Conservation (phyloP, 1,140 invertebrate species). For the Pseudomyrmex flavicornis region DNA sequence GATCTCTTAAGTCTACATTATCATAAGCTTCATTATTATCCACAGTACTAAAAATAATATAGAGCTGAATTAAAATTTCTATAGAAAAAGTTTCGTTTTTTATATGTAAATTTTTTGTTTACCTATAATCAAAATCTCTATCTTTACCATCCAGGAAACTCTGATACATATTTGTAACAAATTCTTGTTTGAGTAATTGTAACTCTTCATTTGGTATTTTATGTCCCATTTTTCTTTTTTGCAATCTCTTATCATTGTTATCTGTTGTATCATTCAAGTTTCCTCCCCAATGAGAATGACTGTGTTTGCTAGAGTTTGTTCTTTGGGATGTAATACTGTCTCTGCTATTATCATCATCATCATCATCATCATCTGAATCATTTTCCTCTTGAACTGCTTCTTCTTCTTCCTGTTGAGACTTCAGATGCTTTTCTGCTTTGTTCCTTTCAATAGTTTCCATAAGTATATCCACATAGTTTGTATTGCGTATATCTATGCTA, state of each 20-base stretch:
- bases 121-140: constrained; percentile 93
- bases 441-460: constrained; percentile 89
- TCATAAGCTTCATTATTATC: constrained; percentile 93
- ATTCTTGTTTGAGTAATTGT: constrained; percentile 92
- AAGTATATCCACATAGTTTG: constrained; percentile 89
- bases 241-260: constrained; percentile 25
- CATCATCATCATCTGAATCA: constrained; percentile 80
- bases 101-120: constrained; percentile 27
- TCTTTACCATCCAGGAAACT: constrained; percentile 95
- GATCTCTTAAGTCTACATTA: constrained; percentile 88
- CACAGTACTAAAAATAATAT: constrained; percentile 84
- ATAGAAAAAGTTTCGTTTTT: background rate
- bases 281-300: constrained; percentile 62
- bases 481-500: constrained; percentile 85
- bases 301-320: constrained; percentile 19
- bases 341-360: constrained; percentile 75
- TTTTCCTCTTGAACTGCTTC: constrained; percentile 73
- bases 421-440: constrained; percentile 87
- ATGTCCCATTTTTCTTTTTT: constrained; percentile 15
- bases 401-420: constrained; percentile 86
- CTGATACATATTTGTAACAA: constrained; percentile 94
- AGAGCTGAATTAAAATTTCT: constrained; percentile 14
- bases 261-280: background rate
- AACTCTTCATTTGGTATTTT: constrained; percentile 84
- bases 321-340: background rate